These are phyloP conservation scores for Corvus hawaiiensis DNA, from an alignment of 2,113 vertebrate genomes.

Conservation along the genomic window DNA sequence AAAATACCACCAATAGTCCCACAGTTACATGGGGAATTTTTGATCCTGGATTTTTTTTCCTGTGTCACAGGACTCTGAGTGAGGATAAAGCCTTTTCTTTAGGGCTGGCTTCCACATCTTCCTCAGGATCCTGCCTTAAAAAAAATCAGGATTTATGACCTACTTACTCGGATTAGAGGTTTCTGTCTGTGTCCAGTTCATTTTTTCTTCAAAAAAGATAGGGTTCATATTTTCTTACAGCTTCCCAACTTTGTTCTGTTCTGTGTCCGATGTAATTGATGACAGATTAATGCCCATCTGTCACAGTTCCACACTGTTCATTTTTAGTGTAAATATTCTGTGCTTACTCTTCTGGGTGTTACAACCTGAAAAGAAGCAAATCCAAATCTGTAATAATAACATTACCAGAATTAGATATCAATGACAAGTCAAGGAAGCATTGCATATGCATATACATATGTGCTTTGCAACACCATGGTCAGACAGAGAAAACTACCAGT, in stretches of 20 bases:
- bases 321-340: slow-evolving; percentile 63
- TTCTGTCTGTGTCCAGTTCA: not conserved
- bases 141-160: not conserved
- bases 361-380: slow-evolving; percentile 46
- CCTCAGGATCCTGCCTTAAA: not conserved
- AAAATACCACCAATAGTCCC: not conserved
- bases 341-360: slow-evolving; percentile 54
- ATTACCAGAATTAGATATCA: slow-evolving; percentile 31
- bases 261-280: slow-evolving; percentile 55
- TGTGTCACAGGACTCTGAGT: not conserved
- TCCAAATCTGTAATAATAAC: slow-evolving; percentile 16
- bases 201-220: slow-evolving; percentile 2
- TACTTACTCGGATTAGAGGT: not conserved
- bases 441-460: slow-evolving; percentile 21
- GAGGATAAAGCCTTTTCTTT: not conserved
- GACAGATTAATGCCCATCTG: slow-evolving; percentile 68
- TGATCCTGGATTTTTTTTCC: not conserved
- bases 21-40: not conserved
- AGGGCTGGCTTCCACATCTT: not conserved
- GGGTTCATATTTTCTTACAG: slow-evolving; percentile 54
- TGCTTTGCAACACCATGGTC: not conserved
- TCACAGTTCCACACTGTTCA: slow-evolving; percentile 53
- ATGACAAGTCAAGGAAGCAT: slow-evolving; percentile 23
- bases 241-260: slow-evolving; percentile 54
- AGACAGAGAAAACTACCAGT: not conserved